Conservation (phyloP, 2,797 vertebrate species). For the Capromys pilorides region DNA sequence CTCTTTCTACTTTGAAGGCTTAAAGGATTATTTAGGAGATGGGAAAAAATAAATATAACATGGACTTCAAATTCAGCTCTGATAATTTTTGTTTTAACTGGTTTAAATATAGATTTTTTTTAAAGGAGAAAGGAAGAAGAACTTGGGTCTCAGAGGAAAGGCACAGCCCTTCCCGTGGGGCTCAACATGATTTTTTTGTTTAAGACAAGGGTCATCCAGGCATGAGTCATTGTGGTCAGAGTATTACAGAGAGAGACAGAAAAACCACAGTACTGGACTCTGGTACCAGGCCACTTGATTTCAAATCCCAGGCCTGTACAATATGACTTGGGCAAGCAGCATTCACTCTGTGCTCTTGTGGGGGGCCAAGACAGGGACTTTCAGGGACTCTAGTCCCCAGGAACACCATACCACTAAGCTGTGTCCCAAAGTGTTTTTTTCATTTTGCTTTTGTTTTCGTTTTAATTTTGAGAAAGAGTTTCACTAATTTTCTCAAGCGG, state of each 20-base stretch:
- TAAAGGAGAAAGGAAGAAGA: background rate
- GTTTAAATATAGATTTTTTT: background rate
- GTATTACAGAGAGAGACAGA: background rate
- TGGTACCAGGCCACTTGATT: background rate
- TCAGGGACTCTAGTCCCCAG: background rate
- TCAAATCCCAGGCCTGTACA: background rate
- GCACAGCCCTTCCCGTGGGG: background rate
- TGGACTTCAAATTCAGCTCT: background rate
- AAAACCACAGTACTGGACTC: background rate
- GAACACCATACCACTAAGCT: background rate
- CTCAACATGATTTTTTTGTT: background rate
- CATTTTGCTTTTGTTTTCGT: too few species aligned
- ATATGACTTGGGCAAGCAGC: background rate
- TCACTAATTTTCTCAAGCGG: background rate
- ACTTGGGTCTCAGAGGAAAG: background rate
- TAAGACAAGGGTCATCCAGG: background rate
- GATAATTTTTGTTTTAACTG: constrained; percentile 38
- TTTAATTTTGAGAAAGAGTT: background rate
- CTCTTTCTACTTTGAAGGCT: background rate
- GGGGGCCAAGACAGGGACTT: background rate
- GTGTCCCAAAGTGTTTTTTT: background rate
- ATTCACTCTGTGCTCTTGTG: background rate
- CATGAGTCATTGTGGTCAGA: background rate
- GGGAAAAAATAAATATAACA: background rate
- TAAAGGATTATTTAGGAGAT: background rate